A percentile compares a stretch with the other conserved stretches of the same genome.
phyloP scores from a whole-genome alignment of 2,888 invertebrate genomes.

The Ephialtes manifestator region DNA sequence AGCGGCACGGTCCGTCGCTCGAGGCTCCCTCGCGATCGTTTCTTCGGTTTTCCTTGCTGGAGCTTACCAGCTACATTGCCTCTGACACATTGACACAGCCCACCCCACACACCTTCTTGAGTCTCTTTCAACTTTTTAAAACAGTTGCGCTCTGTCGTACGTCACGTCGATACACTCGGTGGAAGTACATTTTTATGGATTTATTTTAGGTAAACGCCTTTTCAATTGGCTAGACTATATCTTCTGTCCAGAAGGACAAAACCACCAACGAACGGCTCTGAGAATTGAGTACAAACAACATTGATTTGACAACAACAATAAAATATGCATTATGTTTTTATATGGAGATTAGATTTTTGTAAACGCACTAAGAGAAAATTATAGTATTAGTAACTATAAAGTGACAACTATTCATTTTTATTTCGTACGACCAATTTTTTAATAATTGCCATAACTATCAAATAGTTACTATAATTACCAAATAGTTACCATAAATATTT shows the following conservation, averaged over 20 bases:
- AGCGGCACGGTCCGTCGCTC: slow-evolving; percentile 54
- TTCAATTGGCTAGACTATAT: not conserved
- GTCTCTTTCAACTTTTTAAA: not conserved
- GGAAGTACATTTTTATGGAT: not conserved
- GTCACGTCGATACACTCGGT: not conserved
- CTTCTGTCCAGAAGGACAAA: too few relatives aligned
- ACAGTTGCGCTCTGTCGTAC: not conserved
- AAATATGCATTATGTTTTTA: not conserved
- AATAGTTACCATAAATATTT: too few relatives aligned
- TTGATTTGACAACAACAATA: not conserved
- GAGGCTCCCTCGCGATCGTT: slow-evolving; percentile 15
- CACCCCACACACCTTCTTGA: slow-evolving; percentile 17
- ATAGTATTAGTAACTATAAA: too few relatives aligned
- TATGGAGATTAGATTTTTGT: too few relatives aligned
- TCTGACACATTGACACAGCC: slow-evolving; percentile 80
- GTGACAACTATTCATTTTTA: too few relatives aligned
- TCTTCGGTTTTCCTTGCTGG: slow-evolving; percentile 19
- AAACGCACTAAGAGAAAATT: too few relatives aligned
- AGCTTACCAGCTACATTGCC: slow-evolving; percentile 55
- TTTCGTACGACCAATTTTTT: too few relatives aligned
- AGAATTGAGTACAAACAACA: not conserved
- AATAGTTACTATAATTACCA: too few relatives aligned
- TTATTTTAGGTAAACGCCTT: not conserved
- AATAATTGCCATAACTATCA: too few relatives aligned
- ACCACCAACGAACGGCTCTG: too few relatives aligned